phyloP scores from a whole-genome alignment of 2,113 vertebrate genomes.

The Chamaetylas fuelleborni region DNA sequence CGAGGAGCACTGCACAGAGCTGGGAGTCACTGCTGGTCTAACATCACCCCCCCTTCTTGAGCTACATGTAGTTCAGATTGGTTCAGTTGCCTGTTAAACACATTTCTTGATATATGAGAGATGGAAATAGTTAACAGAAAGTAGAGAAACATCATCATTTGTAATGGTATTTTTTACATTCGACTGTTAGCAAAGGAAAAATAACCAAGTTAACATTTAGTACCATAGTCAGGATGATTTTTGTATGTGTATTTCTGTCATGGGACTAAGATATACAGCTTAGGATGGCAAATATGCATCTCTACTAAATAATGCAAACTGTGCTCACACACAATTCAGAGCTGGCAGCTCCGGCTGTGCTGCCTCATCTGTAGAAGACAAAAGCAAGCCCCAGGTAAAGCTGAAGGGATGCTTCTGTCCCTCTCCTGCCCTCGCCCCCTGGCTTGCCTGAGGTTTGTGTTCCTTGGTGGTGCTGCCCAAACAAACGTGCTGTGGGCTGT shows the following conservation, averaged over 20 bases:
- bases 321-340: neutral
- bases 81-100: neutral
- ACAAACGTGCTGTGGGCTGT: accelerated
- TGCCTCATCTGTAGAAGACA: neutral
- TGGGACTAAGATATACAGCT: slow-evolving; percentile 8
- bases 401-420: neutral
- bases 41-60: neutral
- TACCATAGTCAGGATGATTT: neutral
- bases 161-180: neutral
- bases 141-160: neutral
- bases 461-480: neutral
- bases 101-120: neutral
- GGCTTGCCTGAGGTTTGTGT: neutral
- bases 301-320: slow-evolving; percentile 31
- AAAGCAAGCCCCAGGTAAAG: neutral
- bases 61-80: neutral
- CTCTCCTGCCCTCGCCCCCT: neutral
- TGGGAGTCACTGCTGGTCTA: neutral
- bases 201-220: neutral
- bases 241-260: neutral
- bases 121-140: neutral
- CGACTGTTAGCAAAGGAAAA: neutral
- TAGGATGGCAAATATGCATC: neutral
- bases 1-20: neutral
- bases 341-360: neutral